Conservation (phyloP, 2,888 invertebrate genomes). For the Paralinhomoeus sp. region DNA sequence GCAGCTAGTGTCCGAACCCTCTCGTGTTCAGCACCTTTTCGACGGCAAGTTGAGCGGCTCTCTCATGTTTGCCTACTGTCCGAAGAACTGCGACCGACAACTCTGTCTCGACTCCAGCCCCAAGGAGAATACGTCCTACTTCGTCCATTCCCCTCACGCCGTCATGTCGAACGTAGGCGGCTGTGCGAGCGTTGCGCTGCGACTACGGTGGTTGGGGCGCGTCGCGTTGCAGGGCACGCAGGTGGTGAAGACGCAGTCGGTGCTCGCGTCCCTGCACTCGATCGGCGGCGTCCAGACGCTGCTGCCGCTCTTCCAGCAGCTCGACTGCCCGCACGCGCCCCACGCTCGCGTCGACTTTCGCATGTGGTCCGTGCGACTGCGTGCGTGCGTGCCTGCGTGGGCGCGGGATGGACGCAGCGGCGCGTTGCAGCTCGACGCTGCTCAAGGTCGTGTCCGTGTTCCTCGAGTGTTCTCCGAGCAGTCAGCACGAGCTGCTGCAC, state of each 20-base stretch:
- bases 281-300: constrained; percentile 80
- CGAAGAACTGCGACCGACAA: constrained; percentile 95
- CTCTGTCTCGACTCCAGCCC: constrained; percentile 92
- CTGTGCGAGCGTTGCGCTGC: neutral
- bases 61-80: constrained; percentile 99
- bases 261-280: constrained; percentile 93
- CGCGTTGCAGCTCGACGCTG: constrained; percentile 69
- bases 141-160: constrained; percentile 97
- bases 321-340: constrained; percentile 49
- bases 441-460: constrained; percentile 89
- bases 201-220: no score
- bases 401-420: no score
- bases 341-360: constrained; percentile 25
- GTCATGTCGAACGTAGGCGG: constrained; percentile 62
- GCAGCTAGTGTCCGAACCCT: neutral
- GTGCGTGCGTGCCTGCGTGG: no score
- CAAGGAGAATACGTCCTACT: constrained; percentile 85
- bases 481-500: constrained; percentile 97
- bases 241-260: constrained; percentile 94
- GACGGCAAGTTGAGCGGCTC: constrained; percentile 88
- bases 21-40: constrained; percentile 61
- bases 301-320: constrained; percentile 86
- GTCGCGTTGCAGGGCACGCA: constrained; percentile 98
- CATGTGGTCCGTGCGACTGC: constrained; percentile 30
- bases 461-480: constrained; percentile 82